Evolutionary conservation across 2,797 vertebrate species (phyloP).

Genomic region (Eulemur mongoz): DNA sequence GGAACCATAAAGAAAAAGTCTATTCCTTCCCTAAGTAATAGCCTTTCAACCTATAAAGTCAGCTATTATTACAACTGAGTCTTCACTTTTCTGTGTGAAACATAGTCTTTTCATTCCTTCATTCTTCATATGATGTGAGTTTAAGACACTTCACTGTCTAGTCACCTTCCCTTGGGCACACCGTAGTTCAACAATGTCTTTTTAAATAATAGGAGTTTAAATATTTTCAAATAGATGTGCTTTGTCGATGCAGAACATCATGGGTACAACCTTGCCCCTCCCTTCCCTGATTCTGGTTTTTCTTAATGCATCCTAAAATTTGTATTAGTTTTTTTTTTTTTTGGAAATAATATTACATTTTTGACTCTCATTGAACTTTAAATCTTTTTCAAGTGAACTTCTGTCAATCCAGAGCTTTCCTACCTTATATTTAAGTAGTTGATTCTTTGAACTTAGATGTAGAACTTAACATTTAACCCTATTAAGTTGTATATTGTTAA

Average conservation of each 20-base stretch:
- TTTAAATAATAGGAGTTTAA: not conserved
- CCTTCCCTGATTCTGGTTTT: slow-evolving; percentile 48
- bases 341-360: slow-evolving; percentile 55
- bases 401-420: slow-evolving; percentile 72
- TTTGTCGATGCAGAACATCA: not conserved
- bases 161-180: slow-evolving; percentile 16
- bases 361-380: slow-evolving; percentile 76
- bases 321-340: slow-evolving; percentile 44
- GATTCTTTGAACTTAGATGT: slow-evolving; percentile 77
- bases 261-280: not conserved
- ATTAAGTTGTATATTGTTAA: slow-evolving; percentile 73
- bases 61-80: not conserved
- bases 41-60: not conserved
- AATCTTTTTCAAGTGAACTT: slow-evolving; percentile 71
- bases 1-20: not conserved
- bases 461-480: slow-evolving; percentile 78
- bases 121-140: not conserved
- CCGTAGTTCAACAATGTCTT: not conserved
- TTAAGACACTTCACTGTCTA: not conserved
- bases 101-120: slow-evolving; percentile 2
- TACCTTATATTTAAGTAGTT: slow-evolving; percentile 78
- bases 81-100: slow-evolving; percentile 26
- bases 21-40: not conserved
- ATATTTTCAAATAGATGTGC: slow-evolving; percentile 33
- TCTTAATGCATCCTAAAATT: slow-evolving; percentile 67